These are phyloP conservation scores for Ephestia elutella DNA, from an alignment of 1,140 invertebrate genomes.

Conservation along the genomic window DNA sequence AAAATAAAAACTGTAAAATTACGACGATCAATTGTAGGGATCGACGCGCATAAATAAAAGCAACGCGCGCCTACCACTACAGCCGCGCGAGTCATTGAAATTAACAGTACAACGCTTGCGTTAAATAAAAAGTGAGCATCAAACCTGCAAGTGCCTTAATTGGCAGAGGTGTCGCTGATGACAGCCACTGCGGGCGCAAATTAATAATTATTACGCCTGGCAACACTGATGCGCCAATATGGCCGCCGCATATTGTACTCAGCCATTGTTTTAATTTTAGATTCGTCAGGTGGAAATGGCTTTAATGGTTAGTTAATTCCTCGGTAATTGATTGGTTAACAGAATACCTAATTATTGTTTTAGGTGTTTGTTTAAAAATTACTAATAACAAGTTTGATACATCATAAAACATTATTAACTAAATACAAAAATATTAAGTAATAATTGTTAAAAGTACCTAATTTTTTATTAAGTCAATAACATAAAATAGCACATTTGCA, in stretches of 20 bases:
- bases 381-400: no score
- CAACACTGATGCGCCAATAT: constrained; percentile 63
- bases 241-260: constrained; percentile 51
- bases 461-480: no score
- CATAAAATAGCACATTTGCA: no score
- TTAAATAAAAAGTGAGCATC: constrained; percentile 54
- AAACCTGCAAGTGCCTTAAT: constrained; percentile 52
- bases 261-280: constrained; percentile 34
- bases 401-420: no score
- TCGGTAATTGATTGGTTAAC: background rate
- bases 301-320: background rate
- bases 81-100: constrained; percentile 43
- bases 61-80: constrained; percentile 24
- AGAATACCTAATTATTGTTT: no score
- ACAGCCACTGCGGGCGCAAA: constrained; percentile 61
- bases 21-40: constrained; percentile 9
- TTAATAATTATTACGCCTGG: constrained; percentile 71
- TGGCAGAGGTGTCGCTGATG: constrained; percentile 71
- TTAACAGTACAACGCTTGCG: constrained; percentile 46
- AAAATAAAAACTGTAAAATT: background rate
- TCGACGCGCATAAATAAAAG: constrained; percentile 9
- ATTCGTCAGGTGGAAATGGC: constrained; percentile 1
- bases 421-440: no score
- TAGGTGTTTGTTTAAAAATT: no score
- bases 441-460: no score